Base-by-base conservation (phyloP, 2,888 invertebrate species). In the Ditula angustiorana region DNA sequence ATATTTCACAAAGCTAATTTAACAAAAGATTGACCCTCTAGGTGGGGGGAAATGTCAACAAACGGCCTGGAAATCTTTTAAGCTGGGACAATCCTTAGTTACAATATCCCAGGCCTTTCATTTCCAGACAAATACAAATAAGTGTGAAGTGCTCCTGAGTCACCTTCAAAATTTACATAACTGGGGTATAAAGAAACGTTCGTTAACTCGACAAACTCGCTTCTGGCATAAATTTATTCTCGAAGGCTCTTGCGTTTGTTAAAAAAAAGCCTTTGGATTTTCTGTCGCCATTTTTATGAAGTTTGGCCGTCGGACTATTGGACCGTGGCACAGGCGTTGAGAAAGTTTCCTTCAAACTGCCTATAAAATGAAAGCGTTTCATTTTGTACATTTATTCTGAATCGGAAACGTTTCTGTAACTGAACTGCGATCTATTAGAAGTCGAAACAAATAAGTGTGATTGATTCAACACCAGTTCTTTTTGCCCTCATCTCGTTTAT, bases 91-190 rank as follows among this genome's bases (percentile, higher is more conserved):
- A 67, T 67, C 61, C 59, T 67, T 60, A 64, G 68, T 71, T 63
- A 69, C 73, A 71, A 71, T 68, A 75, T 66, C 56, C 46, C 46
- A 0, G 44, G 64, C 47, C 57, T 69, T 71, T 67, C 73, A 75
- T 75, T 79, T 77, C 53, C 59, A 33, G 67, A 69, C 57, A 60
- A 61, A 65, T 66, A 62, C 74, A 73, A 77, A 77, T 74, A 71
- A 69, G 71, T 69, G 68, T 69, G 63, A 72, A 73, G 69, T 69
- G 71, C 67, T 68, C 24, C 33, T 52, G 66, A 62, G 58, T 67
- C 72, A 63, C 72, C 71, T 75, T 72, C 61, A 28, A 69, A 77
- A 78, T 78, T 78, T 78, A 74, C 76, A 78, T 77, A 74, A 68
- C 67, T 61, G 19, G 57, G 63, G 33, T 50, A 37, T 55, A 68